Evolutionary conservation across 2,113 vertebrate species (phyloP), one percentile per base, ranked within the genome.

Genomic region (Chauna torquata): DNA sequence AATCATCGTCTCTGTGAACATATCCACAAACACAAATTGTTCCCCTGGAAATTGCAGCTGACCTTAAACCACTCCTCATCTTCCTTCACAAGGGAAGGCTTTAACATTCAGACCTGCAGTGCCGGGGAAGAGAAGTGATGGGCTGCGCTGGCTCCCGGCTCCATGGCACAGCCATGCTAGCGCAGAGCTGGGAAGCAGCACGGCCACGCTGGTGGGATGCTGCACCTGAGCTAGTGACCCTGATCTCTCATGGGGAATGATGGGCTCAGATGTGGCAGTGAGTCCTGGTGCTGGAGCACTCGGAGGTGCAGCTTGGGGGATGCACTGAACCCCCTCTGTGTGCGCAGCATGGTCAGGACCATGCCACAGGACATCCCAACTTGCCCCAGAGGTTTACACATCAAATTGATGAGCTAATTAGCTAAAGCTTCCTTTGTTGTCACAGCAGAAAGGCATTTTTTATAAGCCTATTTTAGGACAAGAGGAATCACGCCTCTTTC

Each of bases 251-350:
- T 54, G 23, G 62, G 28, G 32, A 79, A 22, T 6, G 44, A 52
- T 8, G 4, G 22, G 49, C 49, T 57, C 66, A 27, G 78, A 42
- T 0, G 0, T 79, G 30, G 61, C 32, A 87, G 2, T 4, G 32
- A 59, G 34, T 18, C 16, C 38, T 47, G 22, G 8, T 71, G 45
- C 16, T 82, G 66, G 61, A 68, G 61, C 0, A 0, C 22, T 28
- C n/a, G 36, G 34, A 68, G 32, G 12, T 22, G 18, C 57, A 64
- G n/a, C 14, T 50, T 71, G 22, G 13, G 12, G 19, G n/a, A 3
- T 9, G 30, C 3, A 1, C 57, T 85, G 65, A 40, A 27, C 3
- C 5, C 20, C 13, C 28, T 78, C 40, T 36, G 45, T 30, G 47
- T 42, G 9, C 1, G 8, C 8, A 2, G 7, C 52, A 3, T 7